phyloP scores from a whole-genome alignment of 2,888 invertebrate species.

The Watsonalla binaria region DNA sequence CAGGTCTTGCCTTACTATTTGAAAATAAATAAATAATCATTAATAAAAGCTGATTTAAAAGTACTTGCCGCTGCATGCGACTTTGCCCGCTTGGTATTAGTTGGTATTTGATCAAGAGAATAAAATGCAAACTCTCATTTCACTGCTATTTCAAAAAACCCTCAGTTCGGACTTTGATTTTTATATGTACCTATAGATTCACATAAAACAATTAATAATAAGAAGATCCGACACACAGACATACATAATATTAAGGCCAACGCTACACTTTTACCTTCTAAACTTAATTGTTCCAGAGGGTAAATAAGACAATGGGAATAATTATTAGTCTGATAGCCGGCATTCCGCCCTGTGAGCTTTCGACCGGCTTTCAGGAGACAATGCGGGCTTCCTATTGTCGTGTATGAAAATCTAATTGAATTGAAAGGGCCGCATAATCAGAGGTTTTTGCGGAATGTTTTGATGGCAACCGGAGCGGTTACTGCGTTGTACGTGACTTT shows the following conservation, averaged over 20 bases:
- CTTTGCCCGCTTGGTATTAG: too few relatives aligned
- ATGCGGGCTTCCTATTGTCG: slow-evolving; percentile 43
- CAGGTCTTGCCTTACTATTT: too few relatives aligned
- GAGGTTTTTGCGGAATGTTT: not conserved
- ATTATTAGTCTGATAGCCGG: slow-evolving; percentile 47
- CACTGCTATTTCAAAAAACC: too few relatives aligned
- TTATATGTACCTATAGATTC: too few relatives aligned
- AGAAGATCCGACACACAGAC: not conserved
- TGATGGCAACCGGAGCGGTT: not conserved
- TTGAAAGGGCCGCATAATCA: slow-evolving; percentile 16
- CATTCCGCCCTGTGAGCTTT: slow-evolving; percentile 23
- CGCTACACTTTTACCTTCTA: slow-evolving; percentile 9
- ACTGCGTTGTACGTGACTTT: not conserved
- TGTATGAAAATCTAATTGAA: slow-evolving; percentile 48
- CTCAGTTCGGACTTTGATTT: too few relatives aligned
- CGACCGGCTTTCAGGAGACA: slow-evolving; percentile 25
- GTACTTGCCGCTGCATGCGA: too few relatives aligned
- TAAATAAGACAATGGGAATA: slow-evolving; percentile 60
- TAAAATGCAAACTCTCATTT: too few relatives aligned
- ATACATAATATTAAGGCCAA: slow-evolving; percentile 8
- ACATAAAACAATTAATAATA: not conserved
- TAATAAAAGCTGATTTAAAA: too few relatives aligned
- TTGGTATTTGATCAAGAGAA: too few relatives aligned
- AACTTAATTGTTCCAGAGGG: slow-evolving; percentile 16
- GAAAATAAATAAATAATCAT: too few relatives aligned